Conservation (phyloP, 2,113 vertebrate species). For the Forbesichthys agassizii region DNA sequence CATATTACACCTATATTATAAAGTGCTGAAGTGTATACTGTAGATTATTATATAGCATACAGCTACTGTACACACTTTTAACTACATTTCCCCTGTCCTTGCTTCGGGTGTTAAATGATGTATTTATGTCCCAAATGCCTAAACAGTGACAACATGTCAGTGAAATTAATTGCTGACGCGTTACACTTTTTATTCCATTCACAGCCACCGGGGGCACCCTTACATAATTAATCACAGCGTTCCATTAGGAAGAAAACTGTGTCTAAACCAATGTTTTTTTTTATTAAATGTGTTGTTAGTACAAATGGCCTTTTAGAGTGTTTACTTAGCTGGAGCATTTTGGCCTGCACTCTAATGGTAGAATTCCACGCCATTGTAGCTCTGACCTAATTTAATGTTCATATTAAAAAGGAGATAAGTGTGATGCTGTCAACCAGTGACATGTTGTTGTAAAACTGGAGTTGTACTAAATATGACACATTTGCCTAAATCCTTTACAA, state of each 20-base stretch:
- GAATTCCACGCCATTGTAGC: slow-evolving; percentile 39
- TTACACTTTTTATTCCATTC: slow-evolving; percentile 73
- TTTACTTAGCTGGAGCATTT: slow-evolving; percentile 23
- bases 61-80: neutral
- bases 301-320: slow-evolving; percentile 20
- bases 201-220: slow-evolving; percentile 44
- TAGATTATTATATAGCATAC: neutral
- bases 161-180: slow-evolving; percentile 71
- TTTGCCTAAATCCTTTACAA: slow-evolving; percentile 23
- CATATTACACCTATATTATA: neutral
- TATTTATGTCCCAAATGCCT: slow-evolving; percentile 60
- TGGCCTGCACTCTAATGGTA: slow-evolving; percentile 9
- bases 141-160: slow-evolving; percentile 74
- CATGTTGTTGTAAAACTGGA: slow-evolving; percentile 18
- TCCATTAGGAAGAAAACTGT: slow-evolving; percentile 38
- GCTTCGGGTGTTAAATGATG: slow-evolving; percentile 61
- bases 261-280: slow-evolving; percentile 35
- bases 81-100: slow-evolving; percentile 12
- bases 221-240: slow-evolving; percentile 61
- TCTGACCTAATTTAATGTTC: slow-evolving; percentile 32
- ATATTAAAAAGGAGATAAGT: neutral
- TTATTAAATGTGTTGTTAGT: slow-evolving; percentile 19
- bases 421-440: slow-evolving; percentile 20
- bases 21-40: neutral
- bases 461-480: slow-evolving; percentile 7